phyloP scores from a whole-genome alignment of 2,888 invertebrate genomes.

The Maniola hyperantus region DNA sequence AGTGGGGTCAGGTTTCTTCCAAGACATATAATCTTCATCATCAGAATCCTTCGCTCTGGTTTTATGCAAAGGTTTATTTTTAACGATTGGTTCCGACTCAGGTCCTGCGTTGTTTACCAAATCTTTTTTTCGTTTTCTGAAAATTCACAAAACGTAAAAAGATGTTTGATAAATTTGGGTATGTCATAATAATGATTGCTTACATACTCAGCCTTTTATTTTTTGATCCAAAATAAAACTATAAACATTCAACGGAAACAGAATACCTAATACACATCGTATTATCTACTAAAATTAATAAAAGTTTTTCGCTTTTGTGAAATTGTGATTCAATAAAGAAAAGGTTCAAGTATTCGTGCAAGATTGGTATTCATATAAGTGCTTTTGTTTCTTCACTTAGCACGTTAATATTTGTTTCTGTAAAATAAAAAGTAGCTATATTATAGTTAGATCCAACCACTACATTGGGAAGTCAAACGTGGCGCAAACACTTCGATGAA shows the following conservation, averaged over 20 bases:
- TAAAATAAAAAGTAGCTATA: background rate
- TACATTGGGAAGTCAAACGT: background rate
- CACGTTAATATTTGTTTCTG: background rate
- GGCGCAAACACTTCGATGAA: too few relatives aligned
- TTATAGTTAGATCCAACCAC: background rate
- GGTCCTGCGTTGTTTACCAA: conserved; percentile 62
- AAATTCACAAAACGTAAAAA: conserved; percentile 41
- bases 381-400: background rate
- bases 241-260: conserved; percentile 12
- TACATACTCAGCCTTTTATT: conserved; percentile 33
- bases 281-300: background rate
- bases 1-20: conserved; percentile 69
- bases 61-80: conserved; percentile 60
- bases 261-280: background rate
- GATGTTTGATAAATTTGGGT: background rate
- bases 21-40: conserved; percentile 77
- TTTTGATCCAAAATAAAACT: conserved; percentile 14
- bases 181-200: conserved; percentile 15
- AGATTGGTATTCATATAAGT: background rate
- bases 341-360: background rate
- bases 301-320: background rate
- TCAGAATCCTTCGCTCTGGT: conserved; percentile 76
- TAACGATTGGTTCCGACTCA: conserved; percentile 56
- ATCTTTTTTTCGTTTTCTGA: conserved; percentile 74
- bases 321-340: conserved; percentile 2